These are phyloP conservation scores for Vandiemenella viatica DNA, from an alignment of 2,888 invertebrate genomes.

Conservation along the genomic window DNA sequence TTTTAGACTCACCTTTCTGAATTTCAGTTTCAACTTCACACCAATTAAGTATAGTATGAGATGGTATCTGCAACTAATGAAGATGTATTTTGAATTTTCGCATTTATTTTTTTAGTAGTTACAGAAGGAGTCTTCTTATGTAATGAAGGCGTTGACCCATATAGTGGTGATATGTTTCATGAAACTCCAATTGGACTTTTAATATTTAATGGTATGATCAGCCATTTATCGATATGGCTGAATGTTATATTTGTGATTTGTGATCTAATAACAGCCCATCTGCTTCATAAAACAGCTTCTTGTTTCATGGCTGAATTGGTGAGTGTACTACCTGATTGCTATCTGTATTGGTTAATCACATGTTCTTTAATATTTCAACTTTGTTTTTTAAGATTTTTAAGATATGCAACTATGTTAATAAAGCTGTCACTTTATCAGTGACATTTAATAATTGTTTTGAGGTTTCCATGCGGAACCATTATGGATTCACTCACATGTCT, in stretches of 20 bases:
- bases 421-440: no score
- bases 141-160: constrained; percentile 67
- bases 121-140: constrained; percentile 74
- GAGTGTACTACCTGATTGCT: constrained; percentile 18
- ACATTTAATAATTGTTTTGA: no score
- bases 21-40: no score
- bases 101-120: constrained; percentile 35
- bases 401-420: no score
- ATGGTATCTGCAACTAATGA: not conserved
- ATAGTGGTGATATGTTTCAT: constrained; percentile 79
- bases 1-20: no score
- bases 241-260: constrained; percentile 52
- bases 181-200: constrained; percentile 69
- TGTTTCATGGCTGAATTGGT: constrained; percentile 47
- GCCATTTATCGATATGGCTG: constrained; percentile 34
- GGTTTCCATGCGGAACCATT: no score
- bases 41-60: no score
- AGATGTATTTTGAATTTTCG: not conserved
- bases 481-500: no score
- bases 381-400: no score
- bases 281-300: constrained; percentile 55
- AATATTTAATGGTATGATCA: constrained; percentile 44
- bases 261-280: constrained; percentile 62
- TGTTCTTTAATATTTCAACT: no score
- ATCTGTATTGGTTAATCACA: no score